Conservation (phyloP, 2,113 vertebrate species). For the Electrona antarctica region DNA sequence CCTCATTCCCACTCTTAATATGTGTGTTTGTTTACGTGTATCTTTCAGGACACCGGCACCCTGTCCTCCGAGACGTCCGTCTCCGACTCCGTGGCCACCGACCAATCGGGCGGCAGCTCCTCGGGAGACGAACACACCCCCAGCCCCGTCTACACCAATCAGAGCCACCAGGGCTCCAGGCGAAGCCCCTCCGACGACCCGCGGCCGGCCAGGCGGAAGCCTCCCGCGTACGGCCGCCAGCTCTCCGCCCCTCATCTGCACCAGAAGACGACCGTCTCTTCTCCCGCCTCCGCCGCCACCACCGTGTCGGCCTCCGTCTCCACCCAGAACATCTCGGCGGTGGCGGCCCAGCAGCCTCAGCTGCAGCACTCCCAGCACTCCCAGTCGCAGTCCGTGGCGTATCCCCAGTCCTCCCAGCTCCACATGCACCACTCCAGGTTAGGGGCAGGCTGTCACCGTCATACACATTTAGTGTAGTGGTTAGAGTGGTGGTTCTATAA, state of each 20-base stretch:
- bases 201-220: constrained; percentile 44
- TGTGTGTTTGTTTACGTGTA: not conserved
- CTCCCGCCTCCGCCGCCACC: not conserved
- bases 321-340: not conserved
- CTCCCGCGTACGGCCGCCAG: constrained; percentile 63
- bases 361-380: constrained; percentile 2
- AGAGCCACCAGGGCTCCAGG: constrained; percentile 19
- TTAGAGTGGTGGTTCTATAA: too few relatives aligned
- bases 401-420: constrained; percentile 29
- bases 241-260: constrained; percentile 67
- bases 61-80: constrained; percentile 61
- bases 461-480: too few relatives aligned
- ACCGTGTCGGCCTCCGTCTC: not conserved
- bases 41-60: constrained; percentile 52
- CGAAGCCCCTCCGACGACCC: not conserved
- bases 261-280: constrained; percentile 24
- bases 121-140: constrained; percentile 57
- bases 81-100: constrained; percentile 60
- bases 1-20: too few relatives aligned
- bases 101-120: constrained; percentile 64
- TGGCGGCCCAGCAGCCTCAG: not conserved
- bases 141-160: constrained; percentile 54
- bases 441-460: too few relatives aligned
- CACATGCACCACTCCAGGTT: constrained; percentile 22
- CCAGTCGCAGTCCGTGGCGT: constrained; percentile 1